A percentile compares a stretch with the other conserved stretches of the same genome.
These are phyloP conservation scores for Stomatorhinus walkeri DNA, from an alignment of 2,797 vertebrate genomes.

Conservation along the genomic window DNA sequence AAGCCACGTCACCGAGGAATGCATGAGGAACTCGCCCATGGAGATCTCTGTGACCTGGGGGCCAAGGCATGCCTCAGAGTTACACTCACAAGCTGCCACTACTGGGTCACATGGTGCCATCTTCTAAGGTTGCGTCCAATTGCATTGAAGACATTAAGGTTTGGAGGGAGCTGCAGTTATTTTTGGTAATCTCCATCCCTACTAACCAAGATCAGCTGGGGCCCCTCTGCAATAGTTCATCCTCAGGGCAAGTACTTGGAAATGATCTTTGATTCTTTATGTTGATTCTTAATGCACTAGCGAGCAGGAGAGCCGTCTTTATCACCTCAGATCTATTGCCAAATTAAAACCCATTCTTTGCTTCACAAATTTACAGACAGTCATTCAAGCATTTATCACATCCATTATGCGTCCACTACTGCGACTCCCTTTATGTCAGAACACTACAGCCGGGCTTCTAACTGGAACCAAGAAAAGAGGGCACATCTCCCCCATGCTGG, in stretches of 20 bases:
- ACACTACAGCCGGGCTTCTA: background rate
- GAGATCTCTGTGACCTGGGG: constrained; percentile 82
- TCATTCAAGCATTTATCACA: background rate
- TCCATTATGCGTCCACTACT: background rate
- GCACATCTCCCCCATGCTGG: background rate
- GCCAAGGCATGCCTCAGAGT: background rate
- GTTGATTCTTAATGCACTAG: background rate
- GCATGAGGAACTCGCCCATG: constrained; percentile 89
- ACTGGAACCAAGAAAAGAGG: background rate
- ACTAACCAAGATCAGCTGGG: background rate
- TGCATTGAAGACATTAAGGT: background rate
- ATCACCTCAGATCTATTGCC: background rate
- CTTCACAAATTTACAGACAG: background rate
- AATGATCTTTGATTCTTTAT: background rate
- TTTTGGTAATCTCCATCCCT: background rate
- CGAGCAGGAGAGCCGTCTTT: background rate
- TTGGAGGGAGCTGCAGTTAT: background rate
- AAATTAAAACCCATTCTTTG: background rate
- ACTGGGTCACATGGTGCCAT: background rate
- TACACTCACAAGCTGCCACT: background rate
- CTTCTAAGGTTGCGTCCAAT: background rate
- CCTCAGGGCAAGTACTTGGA: background rate
- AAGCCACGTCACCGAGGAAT: constrained; percentile 77
- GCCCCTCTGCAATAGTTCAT: background rate
- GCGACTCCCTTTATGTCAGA: background rate